These are phyloP conservation scores for Clarias laeviceps DNA, from an alignment of 2,797 vertebrate species.

Conservation along the genomic window DNA sequence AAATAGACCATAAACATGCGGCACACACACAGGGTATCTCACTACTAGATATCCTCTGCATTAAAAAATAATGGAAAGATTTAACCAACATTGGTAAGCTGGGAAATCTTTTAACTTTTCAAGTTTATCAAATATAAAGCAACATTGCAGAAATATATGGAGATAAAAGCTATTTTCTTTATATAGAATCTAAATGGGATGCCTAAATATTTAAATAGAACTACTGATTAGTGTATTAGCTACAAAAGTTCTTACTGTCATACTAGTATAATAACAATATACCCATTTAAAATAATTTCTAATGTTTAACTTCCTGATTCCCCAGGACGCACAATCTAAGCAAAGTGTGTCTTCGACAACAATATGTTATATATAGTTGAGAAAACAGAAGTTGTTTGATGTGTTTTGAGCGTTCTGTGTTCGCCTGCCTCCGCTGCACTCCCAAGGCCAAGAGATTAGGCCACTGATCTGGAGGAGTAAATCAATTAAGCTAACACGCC, in stretches of 20 bases:
- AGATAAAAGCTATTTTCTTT: background rate
- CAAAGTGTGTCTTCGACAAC: background rate
- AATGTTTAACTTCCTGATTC: background rate
- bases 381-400: constrained; percentile 6
- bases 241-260: background rate
- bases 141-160: background rate
- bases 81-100: background rate
- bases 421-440: constrained; percentile 60
- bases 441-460: constrained; percentile 70
- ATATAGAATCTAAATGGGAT: too few relatives aligned
- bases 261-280: too few relatives aligned
- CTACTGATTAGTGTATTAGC: too few relatives aligned
- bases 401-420: constrained; percentile 17
- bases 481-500: constrained; percentile 78
- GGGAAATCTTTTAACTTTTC: background rate
- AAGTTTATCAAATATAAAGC: background rate
- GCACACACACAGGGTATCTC: background rate
- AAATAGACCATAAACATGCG: background rate
- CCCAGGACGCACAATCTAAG: too few relatives aligned
- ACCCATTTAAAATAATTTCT: background rate
- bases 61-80: background rate
- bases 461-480: constrained; percentile 74
- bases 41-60: background rate
- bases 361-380: background rate
- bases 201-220: background rate